Evolutionary conservation across 1,140 invertebrate species (phyloP), one percentile per base, ranked within the genome.

Genomic region (Brachionus koreanus): DNA sequence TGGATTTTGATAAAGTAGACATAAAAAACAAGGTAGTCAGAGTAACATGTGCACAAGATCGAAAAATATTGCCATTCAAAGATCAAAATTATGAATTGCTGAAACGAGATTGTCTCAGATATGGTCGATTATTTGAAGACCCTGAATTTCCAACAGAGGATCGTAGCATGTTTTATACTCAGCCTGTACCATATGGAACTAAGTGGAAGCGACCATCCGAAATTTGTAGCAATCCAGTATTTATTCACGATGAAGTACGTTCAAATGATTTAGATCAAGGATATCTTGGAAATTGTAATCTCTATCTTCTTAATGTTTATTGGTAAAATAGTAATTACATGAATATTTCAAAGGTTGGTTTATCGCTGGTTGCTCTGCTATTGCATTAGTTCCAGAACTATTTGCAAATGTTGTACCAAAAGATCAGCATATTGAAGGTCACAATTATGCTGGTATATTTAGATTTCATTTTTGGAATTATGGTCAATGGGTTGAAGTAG

Each of bases 401-500:
- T 88, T 93, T 13, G 91, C 92, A 49, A 86, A 92, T 52, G 91
- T 92, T 10, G 91, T 93, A 10, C 92, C 92, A 1, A 89, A 90
- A 2, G 92, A 92, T 84, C 92, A 93, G 86, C 90, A 89, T 39
- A 93, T 93, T 86, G 84, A 85, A 12, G 91, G 92, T 74, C 77
- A 84, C 29, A 85, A 85, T 84, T 88, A 87, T 83, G 16, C 43
- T 37, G 87, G 87, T 6, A 86, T 86, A 87, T 91, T 85, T 87
- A 92, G 91, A 83, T 93, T 93, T 87, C 87, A 91, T 23, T 93
- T 93, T 87, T 93, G 92, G 92, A 91, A 92, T 84, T 93, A 92
- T 86, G 92, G 93, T 2, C 90, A 92, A 84, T 93, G 92, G 92
- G 89, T 91, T 65, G 93, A 94, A 84, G 90, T 94, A 0, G 88